Evolutionary conservation across 2,113 vertebrate genomes (phyloP), one percentile per base, ranked within the genome.

Genomic region (Aythya baeri): DNA sequence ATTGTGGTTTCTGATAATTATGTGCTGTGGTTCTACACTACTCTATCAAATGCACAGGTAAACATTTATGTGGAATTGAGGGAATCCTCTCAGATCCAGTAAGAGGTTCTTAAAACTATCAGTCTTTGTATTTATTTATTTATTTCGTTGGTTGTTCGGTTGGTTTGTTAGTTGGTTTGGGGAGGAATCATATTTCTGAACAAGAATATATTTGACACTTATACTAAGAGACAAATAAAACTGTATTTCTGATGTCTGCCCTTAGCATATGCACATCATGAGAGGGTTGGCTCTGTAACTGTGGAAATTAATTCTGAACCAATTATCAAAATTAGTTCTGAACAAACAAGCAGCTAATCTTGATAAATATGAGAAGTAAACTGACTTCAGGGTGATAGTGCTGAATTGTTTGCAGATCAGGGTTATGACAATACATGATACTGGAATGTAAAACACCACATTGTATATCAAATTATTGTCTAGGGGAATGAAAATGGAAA

Each of bases 191-290:
- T 6, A 34, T 62, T 88, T 83, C 34, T 71, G 38, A 71, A 38
- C 17, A 75, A 70, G 7, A 83, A 79, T 66, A 25, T 41, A 41
- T 50, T 66, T 89, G 2, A 27, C 70, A 57, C 67, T 80, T 38
- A 43, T 17, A 81, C 54, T 23, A 38, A 41, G 7, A 5, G 13
- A 4, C 46, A 76, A 70, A 66, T 27, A 36, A 44, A 89, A 54
- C 7, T 34, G 14, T 3, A 55, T 92, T 72, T 92, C 63, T 76
- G 21, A n/a, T 38, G 5, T 21, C 20, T 13, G 3, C 17, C 49
- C 9, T 67, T 83, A 58, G 32, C 7, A 50, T 38, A 20, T 7
- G 18, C 2, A 0, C 8, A 52, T 22, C 1, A 1, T 54, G 36
- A 59, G 34, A 78, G 25, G 5, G 7, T 11, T 2, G 1, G 6